A percentile compares a stretch with the other conserved stretches of the same genome.
Conservation (phyloP, 30 jellyfish, hydroid and myxozoan species). For the Turritopsis rubra region DNA sequence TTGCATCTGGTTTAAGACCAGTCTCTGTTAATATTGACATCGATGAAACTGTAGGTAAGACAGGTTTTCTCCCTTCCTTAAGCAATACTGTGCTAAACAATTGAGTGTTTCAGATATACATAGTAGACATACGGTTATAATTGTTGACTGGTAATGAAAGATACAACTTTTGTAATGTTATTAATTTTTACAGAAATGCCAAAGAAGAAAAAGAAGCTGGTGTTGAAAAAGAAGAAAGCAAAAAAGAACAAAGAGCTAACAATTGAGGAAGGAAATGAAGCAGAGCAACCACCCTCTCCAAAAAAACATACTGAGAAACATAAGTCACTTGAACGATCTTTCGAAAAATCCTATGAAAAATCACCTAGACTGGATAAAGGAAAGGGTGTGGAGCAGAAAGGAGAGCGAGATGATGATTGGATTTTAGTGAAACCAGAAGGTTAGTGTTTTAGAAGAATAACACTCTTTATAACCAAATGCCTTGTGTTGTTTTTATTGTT, state of each 20-base stretch:
- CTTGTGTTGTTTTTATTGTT: background rate
- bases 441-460: background rate
- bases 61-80: background rate
- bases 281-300: background rate
- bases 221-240: constrained; percentile 30
- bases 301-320: background rate
- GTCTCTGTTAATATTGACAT: constrained; percentile 42
- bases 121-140: too few relatives aligned
- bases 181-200: background rate
- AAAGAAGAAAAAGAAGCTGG: constrained; percentile 38
- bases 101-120: too few relatives aligned
- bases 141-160: too few relatives aligned
- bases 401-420: constrained; percentile 12
- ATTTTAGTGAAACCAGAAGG: constrained; percentile 1
- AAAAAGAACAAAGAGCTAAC: background rate
- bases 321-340: background rate
- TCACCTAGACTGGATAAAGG: constrained; percentile 3
- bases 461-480: background rate
- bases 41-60: constrained; percentile 23
- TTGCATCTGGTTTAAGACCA: constrained; percentile 27
- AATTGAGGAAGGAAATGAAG: background rate
- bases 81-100: background rate
- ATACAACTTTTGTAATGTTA: too few relatives aligned
- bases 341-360: background rate
- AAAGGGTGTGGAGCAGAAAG: background rate